Conservation (phyloP, 2,797 vertebrate genomes). For the Tympanoctomys barrerae region DNA sequence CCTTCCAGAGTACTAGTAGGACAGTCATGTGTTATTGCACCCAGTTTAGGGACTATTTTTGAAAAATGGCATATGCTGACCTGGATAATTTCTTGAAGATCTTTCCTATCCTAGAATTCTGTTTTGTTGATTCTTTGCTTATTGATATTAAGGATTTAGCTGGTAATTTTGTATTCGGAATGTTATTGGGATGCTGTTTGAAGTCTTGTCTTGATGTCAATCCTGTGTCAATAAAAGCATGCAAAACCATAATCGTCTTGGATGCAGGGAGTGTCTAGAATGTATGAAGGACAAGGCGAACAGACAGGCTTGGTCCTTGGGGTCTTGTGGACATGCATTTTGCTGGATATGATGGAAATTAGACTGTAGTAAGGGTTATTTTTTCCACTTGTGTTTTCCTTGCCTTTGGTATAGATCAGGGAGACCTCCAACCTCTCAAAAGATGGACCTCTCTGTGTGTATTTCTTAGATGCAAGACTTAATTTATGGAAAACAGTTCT, state of each 20-base stretch:
- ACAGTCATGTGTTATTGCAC: background rate
- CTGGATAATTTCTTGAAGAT: background rate
- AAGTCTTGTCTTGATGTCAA: background rate
- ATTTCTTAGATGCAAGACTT: conserved; percentile 36
- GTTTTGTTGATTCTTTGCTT: background rate
- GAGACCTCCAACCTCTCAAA: background rate
- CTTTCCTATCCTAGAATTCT: background rate
- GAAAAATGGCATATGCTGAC: background rate
- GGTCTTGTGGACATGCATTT: background rate
- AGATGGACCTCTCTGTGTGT: background rate
- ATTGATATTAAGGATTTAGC: conserved; percentile 17
- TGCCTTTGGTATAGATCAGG: background rate
- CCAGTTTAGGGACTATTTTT: background rate
- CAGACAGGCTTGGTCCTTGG: background rate
- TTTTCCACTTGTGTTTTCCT: conserved; percentile 65
- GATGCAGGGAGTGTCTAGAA: background rate
- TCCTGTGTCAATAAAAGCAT: background rate
- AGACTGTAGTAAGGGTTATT: conserved; percentile 16
- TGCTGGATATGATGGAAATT: conserved; percentile 9
- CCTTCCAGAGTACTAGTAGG: background rate
- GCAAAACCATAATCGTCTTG: background rate
- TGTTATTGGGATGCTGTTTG: background rate
- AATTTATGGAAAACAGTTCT: conserved; percentile 43
- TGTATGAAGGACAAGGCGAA: background rate
- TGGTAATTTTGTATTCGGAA: background rate